A percentile compares a stretch with the other conserved stretches of the same genome.
These are phyloP conservation scores for Zaprionus bogoriensis DNA, from an alignment of 2,888 invertebrate species.

Conservation along the genomic window DNA sequence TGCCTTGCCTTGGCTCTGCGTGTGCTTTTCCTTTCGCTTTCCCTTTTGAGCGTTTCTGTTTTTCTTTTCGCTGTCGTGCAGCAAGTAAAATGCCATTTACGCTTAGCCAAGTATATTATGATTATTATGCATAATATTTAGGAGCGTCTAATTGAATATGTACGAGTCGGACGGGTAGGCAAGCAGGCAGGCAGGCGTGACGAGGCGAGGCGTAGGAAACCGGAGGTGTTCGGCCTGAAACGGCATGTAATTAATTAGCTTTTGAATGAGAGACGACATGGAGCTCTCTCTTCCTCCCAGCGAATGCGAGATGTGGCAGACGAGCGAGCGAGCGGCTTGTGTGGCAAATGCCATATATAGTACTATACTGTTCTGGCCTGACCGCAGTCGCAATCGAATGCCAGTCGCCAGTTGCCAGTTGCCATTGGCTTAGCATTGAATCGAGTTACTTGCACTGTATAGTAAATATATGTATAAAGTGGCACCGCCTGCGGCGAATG, in stretches of 20 bases:
- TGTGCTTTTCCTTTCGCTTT: conserved; percentile 2
- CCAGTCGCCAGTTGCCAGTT: too few relatives aligned
- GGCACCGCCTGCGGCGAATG: neutral
- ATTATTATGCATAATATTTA: conserved; percentile 69
- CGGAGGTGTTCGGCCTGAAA: conserved; percentile 29
- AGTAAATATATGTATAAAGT: neutral
- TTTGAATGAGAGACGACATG: conserved; percentile 12
- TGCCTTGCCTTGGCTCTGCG: neutral
- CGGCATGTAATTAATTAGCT: conserved; percentile 63
- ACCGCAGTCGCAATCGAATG: neutral
- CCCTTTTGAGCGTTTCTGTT: neutral
- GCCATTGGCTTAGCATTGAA: neutral
- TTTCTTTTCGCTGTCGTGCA: conserved; percentile 19
- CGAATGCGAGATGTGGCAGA: neutral
- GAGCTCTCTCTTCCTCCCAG: neutral
- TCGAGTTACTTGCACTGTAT: neutral
- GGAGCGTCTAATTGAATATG: conserved; percentile 67
- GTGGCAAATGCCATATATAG: too few relatives aligned
- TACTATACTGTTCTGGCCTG: too few relatives aligned
- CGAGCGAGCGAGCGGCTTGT: neutral
- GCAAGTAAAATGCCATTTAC: conserved; percentile 37
- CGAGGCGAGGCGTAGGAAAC: neutral
- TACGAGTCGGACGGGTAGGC: conserved; percentile 25
- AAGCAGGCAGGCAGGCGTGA: conserved; percentile 34
- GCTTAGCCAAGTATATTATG: conserved; percentile 40